These are phyloP conservation scores for Manduca sexta DNA, from an alignment of 1,140 invertebrate genomes.

Conservation along the genomic window DNA sequence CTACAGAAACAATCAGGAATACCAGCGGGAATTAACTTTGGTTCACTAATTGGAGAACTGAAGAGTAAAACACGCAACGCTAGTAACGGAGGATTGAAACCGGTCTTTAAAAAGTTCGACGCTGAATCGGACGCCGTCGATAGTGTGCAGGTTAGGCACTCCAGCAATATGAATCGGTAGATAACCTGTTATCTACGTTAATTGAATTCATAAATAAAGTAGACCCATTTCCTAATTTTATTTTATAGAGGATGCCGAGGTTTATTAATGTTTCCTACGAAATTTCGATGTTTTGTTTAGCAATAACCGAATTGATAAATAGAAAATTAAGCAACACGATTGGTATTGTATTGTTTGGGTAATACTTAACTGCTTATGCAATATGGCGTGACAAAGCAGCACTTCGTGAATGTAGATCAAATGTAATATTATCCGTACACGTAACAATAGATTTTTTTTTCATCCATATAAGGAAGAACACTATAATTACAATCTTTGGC, in stretches of 20 bases:
- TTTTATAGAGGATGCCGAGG: too few relatives aligned
- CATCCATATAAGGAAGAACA: conserved; percentile 15
- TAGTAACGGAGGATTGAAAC: conserved; percentile 47
- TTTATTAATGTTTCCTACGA: too few relatives aligned
- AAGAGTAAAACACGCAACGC: conserved; percentile 57
- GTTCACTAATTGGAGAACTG: conserved; percentile 63
- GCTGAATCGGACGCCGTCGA: conserved; percentile 36
- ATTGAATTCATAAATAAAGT: too few relatives aligned
- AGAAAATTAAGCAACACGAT: too few relatives aligned
- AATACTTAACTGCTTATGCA: conserved; percentile 3
- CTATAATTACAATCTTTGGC: conserved; percentile 20
- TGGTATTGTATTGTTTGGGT: too few relatives aligned
- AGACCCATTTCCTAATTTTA: too few relatives aligned
- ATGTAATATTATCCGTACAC: conserved; percentile 12
- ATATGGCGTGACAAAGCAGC: conserved; percentile 10
- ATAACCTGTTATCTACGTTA: not conserved
- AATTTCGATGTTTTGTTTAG: not conserved
- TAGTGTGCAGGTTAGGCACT: conserved; percentile 38
- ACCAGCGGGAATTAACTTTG: conserved; percentile 56
- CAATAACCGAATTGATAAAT: not conserved
- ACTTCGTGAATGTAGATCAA: conserved; percentile 16
- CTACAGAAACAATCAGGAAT: conserved; percentile 48
- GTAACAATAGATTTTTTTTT: conserved; percentile 20
- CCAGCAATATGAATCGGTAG: not conserved
- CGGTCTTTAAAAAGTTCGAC: conserved; percentile 65